Evolutionary conservation across 2,113 vertebrate species (phyloP), one percentile per base, ranked within the genome.

Genomic region (Oreochromis aureus): DNA sequence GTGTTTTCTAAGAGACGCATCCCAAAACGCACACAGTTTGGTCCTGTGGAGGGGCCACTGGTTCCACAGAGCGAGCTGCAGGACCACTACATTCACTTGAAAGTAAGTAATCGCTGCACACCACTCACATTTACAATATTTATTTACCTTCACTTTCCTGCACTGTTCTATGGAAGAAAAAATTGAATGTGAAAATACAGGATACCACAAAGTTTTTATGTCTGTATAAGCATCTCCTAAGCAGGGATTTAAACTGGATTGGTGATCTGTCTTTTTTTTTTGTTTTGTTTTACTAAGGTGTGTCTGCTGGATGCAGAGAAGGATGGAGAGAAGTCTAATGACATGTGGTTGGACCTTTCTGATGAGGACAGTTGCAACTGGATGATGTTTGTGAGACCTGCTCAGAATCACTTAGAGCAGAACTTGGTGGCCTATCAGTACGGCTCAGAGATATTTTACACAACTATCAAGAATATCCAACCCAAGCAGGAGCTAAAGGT

Each of bases 401-500:
- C 99, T 27, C 97, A 98, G 95, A 99, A 99, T 89, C 98, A 99
- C 86, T 91, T 99, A 91, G 98, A 99, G 89, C 99, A 99, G 96
- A 99, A 99, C 93, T 95, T 99, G 90, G 98, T 99, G 54, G 99
- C 98, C 0, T 99, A 99, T 92, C 99, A 99, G 86, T 99, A 99
- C 0, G 99, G 99, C 85, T 97, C 98, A 1, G 98, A 99, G 4
- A 98, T 99, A 86, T 99, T 98, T 91, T 99, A 98, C 88, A 98
- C 98, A 3, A 99, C 98, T 13, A 99, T 99, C 91, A 99, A 98
- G 95, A 99, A 99, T 0, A 97, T 99, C 86, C 98, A 98, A 48
- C 98, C 99, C 86, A 99, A 99, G 92, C 98, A 99, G 90, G 99
- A 99, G 30, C 98, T 99, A 30, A 99, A 99, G 98, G 99, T 99